Evolutionary conservation across 2,797 vertebrate species (phyloP).

Genomic region (Meda fulgida): DNA sequence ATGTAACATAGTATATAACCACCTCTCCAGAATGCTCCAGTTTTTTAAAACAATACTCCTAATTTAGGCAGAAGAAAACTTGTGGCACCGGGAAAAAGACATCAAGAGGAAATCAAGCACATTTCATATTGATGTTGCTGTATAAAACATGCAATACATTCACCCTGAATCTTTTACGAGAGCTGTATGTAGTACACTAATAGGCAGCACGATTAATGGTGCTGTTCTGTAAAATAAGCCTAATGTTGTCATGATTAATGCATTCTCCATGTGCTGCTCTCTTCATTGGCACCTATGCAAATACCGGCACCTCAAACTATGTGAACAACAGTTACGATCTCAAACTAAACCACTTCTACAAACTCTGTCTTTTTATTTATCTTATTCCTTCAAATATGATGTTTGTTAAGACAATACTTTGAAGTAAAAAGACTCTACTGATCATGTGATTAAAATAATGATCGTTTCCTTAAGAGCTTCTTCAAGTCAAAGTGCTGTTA

Average conservation of each 20-base stretch:
- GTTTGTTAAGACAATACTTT: neutral
- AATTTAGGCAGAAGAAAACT: neutral
- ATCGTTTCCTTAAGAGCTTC: conserved; percentile 65
- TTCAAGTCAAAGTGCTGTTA: conserved; percentile 77
- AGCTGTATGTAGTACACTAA: conserved; percentile 31
- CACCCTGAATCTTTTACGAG: conserved; percentile 2
- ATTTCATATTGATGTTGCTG: conserved; percentile 16
- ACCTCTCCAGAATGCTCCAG: neutral
- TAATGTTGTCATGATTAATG: conserved; percentile 55
- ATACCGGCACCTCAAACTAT: conserved; percentile 42
- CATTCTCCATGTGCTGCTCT: conserved; percentile 39
- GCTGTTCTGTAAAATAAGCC: conserved; percentile 43
- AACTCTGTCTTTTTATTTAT: neutral
- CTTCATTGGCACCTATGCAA: conserved; percentile 56
- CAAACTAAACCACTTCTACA: conserved; percentile 11
- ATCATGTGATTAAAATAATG: conserved; percentile 25
- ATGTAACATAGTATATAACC: neutral
- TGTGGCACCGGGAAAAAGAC: neutral
- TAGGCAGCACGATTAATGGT: conserved; percentile 27
- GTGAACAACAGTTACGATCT: neutral
- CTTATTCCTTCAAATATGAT: neutral
- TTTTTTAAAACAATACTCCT: neutral
- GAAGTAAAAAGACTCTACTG: neutral
- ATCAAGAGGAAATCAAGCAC: conserved; percentile 24
- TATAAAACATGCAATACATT: conserved; percentile 11